Conservation (phyloP, 2,888 invertebrate species). For the Norana najaformis region DNA sequence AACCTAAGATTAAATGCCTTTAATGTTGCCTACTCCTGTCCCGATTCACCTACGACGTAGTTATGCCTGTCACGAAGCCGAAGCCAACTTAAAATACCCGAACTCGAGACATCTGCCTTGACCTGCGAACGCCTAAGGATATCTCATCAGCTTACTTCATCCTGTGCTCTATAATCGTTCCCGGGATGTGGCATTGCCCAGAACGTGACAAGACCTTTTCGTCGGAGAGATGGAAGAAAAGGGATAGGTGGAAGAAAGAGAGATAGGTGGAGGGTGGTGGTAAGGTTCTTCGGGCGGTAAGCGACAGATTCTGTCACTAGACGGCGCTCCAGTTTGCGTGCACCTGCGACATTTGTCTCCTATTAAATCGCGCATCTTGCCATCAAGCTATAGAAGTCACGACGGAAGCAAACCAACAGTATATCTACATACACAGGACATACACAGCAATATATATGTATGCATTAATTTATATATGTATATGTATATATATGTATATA, state of each 20-base stretch:
- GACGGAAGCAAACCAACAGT: background rate
- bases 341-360: background rate
- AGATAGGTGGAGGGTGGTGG: too few species aligned
- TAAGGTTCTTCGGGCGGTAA: too few species aligned
- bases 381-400: background rate
- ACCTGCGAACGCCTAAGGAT: background rate
- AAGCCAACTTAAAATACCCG: background rate
- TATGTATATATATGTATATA: too few species aligned
- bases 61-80: background rate
- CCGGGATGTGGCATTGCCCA: background rate
- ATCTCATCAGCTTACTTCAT: background rate
- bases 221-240: background rate
- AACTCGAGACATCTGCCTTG: background rate
- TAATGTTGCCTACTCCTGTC: background rate
- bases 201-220: background rate
- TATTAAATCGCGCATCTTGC: background rate
- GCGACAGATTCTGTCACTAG: background rate
- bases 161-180: background rate
- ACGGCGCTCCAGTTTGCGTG: background rate
- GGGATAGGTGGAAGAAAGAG: too few species aligned
- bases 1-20: background rate
- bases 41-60: background rate
- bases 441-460: too few species aligned
- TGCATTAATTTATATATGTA: too few species aligned
- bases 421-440: background rate